phyloP scores from a whole-genome alignment of 2,797 vertebrate genomes.

The Myotis planiceps region DNA sequence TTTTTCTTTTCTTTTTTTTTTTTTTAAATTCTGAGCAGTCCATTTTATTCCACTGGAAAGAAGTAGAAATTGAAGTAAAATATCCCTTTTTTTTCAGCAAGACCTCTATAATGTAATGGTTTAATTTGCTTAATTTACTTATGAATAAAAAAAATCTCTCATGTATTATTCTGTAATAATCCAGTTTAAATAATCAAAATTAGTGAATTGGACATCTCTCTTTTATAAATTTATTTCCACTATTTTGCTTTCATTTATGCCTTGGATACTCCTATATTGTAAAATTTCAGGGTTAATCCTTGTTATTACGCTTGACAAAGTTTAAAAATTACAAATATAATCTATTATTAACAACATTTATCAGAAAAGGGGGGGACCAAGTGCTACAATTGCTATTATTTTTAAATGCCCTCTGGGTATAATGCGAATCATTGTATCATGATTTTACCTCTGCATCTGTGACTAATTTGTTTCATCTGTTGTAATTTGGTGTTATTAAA shows the following conservation, averaged over 20 bases:
- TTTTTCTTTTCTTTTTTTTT: not conserved
- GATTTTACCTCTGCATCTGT: not conserved
- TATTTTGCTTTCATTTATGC: not conserved
- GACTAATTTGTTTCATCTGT: constrained; percentile 19
- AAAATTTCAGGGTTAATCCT: not conserved
- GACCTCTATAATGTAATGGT: not conserved
- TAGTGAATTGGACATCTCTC: not conserved
- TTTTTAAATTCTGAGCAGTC: not conserved
- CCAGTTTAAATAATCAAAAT: not conserved
- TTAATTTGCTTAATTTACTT: not conserved
- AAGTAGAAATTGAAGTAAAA: constrained; percentile 6
- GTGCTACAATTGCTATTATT: not conserved
- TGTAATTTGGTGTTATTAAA: constrained; percentile 42
- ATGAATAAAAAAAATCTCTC: not conserved
- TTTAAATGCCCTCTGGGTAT: not conserved
- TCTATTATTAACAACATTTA: constrained; percentile 19
- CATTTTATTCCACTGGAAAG: constrained; percentile 1
- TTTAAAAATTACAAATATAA: not conserved
- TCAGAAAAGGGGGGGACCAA: not conserved
- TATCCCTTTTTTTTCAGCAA: not conserved
- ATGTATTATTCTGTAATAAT: not conserved
- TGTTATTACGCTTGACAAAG: not conserved
- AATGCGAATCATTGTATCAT: not conserved
- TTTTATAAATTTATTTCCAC: not conserved
- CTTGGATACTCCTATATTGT: not conserved